Conservation (phyloP, 1,140 invertebrate genomes). For the Leguminivora glycinivorella region DNA sequence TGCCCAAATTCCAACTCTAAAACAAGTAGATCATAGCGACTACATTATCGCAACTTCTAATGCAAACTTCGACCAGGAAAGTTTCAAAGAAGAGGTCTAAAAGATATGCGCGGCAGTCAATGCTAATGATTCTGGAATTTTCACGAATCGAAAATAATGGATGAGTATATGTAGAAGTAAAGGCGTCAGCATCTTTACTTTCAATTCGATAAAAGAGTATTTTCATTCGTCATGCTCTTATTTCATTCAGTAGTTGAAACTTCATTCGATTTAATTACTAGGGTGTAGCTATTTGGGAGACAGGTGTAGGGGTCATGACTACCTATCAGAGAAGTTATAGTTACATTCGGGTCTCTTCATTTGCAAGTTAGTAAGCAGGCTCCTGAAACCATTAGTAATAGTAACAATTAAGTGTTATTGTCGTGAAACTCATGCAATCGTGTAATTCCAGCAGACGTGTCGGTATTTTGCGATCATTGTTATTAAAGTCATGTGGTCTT, state of each 20-base stretch:
- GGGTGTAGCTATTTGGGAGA: constrained; percentile 11
- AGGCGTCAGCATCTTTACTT: constrained; percentile 48
- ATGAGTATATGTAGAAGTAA: constrained; percentile 52
- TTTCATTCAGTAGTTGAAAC: constrained; percentile 34
- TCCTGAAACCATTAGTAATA: constrained; percentile 35
- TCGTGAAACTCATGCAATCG: constrained; percentile 63
- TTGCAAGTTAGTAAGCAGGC: constrained; percentile 30
- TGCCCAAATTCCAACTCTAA: constrained; percentile 72
- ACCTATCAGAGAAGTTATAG: constrained; percentile 22
- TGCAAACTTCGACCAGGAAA: constrained; percentile 71
- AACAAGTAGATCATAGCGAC: constrained; percentile 73
- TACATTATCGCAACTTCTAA: constrained; percentile 74
- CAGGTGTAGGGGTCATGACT: constrained; percentile 13
- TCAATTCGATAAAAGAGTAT: constrained; percentile 42
- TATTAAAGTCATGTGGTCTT: constrained; percentile 40
- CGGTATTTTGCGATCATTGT: constrained; percentile 52
- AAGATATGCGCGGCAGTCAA: constrained; percentile 67
- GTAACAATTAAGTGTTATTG: constrained; percentile 39
- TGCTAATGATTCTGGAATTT: constrained; percentile 68
- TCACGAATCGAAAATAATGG: constrained; percentile 71
- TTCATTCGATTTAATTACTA: constrained; percentile 16
- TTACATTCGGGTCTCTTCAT: constrained; percentile 25
- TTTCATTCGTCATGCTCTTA: constrained; percentile 62
- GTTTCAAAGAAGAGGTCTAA: constrained; percentile 66
- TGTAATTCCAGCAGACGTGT: constrained; percentile 59